A percentile compares a stretch with the other conserved stretches of the same genome.
These are phyloP conservation scores for Sinocyclocheilus maitianheensis DNA, from an alignment of 2,113 vertebrate species.

Conservation along the genomic window DNA sequence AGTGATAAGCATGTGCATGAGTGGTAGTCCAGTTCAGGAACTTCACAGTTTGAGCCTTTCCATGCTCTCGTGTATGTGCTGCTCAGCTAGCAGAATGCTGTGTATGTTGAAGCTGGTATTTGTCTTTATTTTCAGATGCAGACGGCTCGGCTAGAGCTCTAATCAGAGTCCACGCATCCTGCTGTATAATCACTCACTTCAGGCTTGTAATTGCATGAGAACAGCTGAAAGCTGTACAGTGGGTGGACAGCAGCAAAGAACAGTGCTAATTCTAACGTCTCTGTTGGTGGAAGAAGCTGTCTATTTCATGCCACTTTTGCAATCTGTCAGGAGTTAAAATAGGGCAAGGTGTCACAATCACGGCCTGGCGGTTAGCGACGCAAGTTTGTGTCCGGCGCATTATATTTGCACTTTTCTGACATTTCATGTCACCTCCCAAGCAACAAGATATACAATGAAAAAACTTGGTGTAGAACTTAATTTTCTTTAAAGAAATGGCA, in stretches of 20 bases:
- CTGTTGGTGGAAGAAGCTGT: neutral
- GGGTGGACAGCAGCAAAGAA: slow-evolving; percentile 24
- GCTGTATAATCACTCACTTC: slow-evolving; percentile 38
- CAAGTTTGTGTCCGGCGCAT: neutral
- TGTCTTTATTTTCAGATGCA: slow-evolving; percentile 37
- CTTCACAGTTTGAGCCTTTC: slow-evolving; percentile 31
- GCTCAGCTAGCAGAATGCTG: slow-evolving; percentile 11
- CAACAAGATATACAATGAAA: no score
- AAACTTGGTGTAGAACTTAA: no score
- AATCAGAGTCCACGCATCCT: slow-evolving; percentile 28
- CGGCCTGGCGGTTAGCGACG: neutral
- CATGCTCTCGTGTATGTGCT: neutral
- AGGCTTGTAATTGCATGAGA: slow-evolving; percentile 30
- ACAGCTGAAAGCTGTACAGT: slow-evolving; percentile 20
- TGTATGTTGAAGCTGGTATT: slow-evolving; percentile 2
- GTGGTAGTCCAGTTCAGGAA: neutral
- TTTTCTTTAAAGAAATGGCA: no score
- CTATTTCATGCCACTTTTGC: neutral
- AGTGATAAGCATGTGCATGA: neutral
- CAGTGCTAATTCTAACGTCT: neutral
- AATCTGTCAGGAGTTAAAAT: neutral
- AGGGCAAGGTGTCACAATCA: neutral
- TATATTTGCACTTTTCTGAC: no score
- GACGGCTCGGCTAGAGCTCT: neutral
- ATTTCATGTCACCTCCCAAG: no score